phyloP scores from a whole-genome alignment of 2,888 invertebrate species.

The Nymphalis urticae region DNA sequence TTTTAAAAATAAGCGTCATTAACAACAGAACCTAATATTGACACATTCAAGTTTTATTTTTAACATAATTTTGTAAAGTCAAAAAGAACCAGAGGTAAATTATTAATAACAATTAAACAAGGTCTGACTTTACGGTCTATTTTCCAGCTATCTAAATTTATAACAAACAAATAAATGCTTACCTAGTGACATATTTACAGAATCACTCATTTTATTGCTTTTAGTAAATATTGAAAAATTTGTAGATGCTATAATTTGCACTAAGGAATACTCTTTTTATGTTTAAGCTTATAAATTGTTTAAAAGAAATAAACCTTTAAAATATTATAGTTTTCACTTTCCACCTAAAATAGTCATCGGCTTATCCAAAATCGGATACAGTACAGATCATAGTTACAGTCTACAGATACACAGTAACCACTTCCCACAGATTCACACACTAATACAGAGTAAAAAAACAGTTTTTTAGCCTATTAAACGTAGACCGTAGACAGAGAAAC shows the following conservation, averaged over 20 bases:
- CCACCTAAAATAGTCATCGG: slow-evolving; percentile 25
- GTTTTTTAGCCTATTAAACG: too few species aligned
- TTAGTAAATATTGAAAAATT: background rate
- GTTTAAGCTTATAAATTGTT: background rate
- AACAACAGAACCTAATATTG: background rate
- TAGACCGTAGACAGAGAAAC: too few species aligned
- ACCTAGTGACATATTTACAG: slow-evolving; percentile 74
- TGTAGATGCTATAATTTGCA: background rate
- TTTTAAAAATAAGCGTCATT: slow-evolving; percentile 31
- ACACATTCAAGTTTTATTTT: background rate
- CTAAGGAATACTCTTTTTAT: background rate
- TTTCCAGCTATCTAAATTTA: background rate
- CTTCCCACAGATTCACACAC: too few species aligned
- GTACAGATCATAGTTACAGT: background rate
- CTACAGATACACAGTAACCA: background rate
- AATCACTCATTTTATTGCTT: slow-evolving; percentile 58
- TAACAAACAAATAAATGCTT: slow-evolving; percentile 41
- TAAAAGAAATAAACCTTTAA: background rate
- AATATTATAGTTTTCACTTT: slow-evolving; percentile 19
- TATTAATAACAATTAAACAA: background rate
- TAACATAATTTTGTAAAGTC: background rate
- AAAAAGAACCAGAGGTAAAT: too few species aligned
- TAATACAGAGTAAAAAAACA: background rate
- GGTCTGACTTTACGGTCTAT: background rate
- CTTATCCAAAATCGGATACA: slow-evolving; percentile 10